Base-by-base conservation (phyloP, 2,113 vertebrate genomes). In the Baryphthengus martii region DNA sequence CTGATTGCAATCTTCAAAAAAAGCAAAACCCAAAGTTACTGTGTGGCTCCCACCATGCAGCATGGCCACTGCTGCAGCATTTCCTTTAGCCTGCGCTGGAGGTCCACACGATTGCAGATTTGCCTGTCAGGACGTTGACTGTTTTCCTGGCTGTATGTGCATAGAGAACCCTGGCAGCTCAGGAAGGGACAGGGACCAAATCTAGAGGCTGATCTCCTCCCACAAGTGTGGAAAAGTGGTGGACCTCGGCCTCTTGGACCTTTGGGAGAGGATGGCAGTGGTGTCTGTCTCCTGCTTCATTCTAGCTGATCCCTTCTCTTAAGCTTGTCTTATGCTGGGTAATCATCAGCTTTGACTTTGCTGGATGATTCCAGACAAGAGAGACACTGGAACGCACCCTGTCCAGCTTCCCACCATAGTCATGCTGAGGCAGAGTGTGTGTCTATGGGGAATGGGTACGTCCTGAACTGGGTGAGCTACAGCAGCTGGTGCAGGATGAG, bases 151-250 rank as follows among this genome's bases (percentile, higher is more conserved):
- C 31, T 77, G 9, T 80, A 29, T 55, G 72, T 11, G 17, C 13
- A 13, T 7, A 29, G 52, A 17, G 66, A 49, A 44, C 29, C 29
- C 67, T 59, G 49, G 12, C 44, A 86, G 65, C n/a, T 87, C 40
- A 29, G 21, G 29, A 80, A 23, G 44, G 29, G 3, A 7, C 21
- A 33, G 26, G 33, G 33, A 45, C 47, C 44, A 74, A 75, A 42
- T 19, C 39, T 24, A 52, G n/a, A 39, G 37, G 35, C 35, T 86
- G 25, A 13, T 73, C 19, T 16, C 17, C 9, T 68, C 49, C 29
- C n/a, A 10, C 9, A 53, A 52, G 39, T 7, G 0, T 42, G n/a
- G 42, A 59, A 84, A 55, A 31, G 5, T 0, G 0, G 35, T 45
- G 17, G 37, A 37, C 55, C 35, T 49, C 65, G 39, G 47, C 33